These are phyloP conservation scores for Pseudococcus jackbeardsleyi DNA, from an alignment of 2,888 invertebrate species.

Conservation along the genomic window DNA sequence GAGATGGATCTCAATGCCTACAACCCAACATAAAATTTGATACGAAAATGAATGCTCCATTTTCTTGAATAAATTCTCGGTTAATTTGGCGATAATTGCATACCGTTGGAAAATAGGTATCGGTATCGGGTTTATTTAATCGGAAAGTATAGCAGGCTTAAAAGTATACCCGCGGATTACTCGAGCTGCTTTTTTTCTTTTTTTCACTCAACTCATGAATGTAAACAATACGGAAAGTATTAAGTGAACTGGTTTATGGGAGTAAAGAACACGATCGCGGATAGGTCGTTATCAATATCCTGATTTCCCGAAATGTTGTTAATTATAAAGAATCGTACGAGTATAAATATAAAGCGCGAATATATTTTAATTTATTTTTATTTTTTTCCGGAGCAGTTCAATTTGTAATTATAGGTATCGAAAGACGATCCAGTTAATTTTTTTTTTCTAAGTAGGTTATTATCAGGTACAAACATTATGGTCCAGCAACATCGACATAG, in stretches of 20 bases:
- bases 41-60: background rate
- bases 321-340: background rate
- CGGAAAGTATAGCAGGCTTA: background rate
- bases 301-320: conserved; percentile 14
- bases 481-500: conserved; percentile 37
- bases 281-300: conserved; percentile 28
- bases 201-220: background rate
- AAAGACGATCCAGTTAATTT: conserved; percentile 47
- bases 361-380: conserved; percentile 45
- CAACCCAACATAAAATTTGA: background rate
- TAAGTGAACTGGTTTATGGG: conserved; percentile 11
- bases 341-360: conserved; percentile 16
- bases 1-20: background rate
- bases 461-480: conserved; percentile 53
- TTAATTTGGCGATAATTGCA: background rate
- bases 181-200: background rate
- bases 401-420: conserved; percentile 41
- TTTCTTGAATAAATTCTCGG: background rate
- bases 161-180: background rate
- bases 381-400: conserved; percentile 15
- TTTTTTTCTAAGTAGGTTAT: conserved; percentile 55
- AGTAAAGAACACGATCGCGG: conserved; percentile 16
- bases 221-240: conserved; percentile 21
- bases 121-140: conserved; percentile 1
- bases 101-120: background rate